Evolutionary conservation across 2,888 invertebrate species (phyloP), one percentile per base, ranked within the genome.

Genomic region (Crepidodera aurea): DNA sequence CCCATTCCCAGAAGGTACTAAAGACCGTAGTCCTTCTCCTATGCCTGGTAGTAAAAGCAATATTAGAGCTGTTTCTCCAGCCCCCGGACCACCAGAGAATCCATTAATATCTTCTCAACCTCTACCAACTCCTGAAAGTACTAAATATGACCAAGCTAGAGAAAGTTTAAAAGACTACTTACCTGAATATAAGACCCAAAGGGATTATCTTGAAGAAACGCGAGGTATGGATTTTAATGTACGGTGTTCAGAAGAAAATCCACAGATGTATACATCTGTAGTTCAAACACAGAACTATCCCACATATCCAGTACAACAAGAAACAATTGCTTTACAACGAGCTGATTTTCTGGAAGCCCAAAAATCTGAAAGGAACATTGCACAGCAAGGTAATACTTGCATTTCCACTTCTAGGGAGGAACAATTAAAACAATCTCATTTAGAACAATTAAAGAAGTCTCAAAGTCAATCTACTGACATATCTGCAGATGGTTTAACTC

Each of bases 21-120:
- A 80, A n/a, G 61, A 61, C 67, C 75, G 81, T 7, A 22, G 80
- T 58, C 60, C 74, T n/a, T 77, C 77, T 10, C 80, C 79, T n/a
- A 76, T 76, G 60, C 70, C 69, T n/a, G 53, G 51, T 5, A 75
- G 77, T 12, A 62, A 53, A 15, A 58, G 61, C 10, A 75, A 76
- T 67, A 74, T 79, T 1, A 82, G 90, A 67, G 84, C 87, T 0
- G 87, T 85, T 60, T 90, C 90, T 7, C 90, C 91, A 12, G 90
- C 90, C 1, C 86, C 85, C 44, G 90, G 90, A 7, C 90, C 90
- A 40, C 90, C 90, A 64, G 85, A 86, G 42, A 89, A 88, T 78
- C 88, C 88, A 1, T 72, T 88, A 27, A 86, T 85, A 51, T 69
- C 70, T 12, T 56, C 64, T 37, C 72, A 75, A 51, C 74, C 78